phyloP scores from a whole-genome alignment of 2,888 invertebrate species.

The Amphimallon solstitiale region DNA sequence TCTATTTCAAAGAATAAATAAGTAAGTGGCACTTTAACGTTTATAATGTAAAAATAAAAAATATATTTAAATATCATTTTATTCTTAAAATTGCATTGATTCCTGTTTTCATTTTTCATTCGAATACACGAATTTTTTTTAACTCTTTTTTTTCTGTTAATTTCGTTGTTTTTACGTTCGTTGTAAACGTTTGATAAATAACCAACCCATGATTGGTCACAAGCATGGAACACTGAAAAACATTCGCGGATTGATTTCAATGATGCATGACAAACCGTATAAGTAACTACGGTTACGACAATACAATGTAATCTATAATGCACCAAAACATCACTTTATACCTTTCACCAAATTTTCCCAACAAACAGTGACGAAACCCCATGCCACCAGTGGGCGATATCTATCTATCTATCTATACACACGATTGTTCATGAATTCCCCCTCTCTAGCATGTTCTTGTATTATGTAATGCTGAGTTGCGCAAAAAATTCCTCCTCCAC shows the following conservation, averaged over 20 bases:
- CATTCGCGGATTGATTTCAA: slow-evolving; percentile 8
- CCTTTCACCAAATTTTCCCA: slow-evolving; percentile 26
- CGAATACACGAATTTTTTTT: neutral
- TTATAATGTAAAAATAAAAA: too few relatives aligned
- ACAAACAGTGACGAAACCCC: slow-evolving; percentile 4
- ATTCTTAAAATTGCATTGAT: neutral
- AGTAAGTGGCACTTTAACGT: too few relatives aligned
- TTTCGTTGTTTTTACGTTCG: neutral
- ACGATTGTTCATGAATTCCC: slow-evolving; percentile 8
- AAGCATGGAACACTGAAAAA: slow-evolving; percentile 14
- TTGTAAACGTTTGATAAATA: neutral
- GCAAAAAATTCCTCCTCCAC: slow-evolving; percentile 16
- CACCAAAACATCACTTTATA: slow-evolving; percentile 28
- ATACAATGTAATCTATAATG: slow-evolving; percentile 29
- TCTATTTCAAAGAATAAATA: neutral
- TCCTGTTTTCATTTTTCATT: neutral
- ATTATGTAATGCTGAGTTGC: slow-evolving; percentile 2
- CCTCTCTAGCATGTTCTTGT: slow-evolving; percentile 25
- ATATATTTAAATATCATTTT: neutral
- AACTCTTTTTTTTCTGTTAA: neutral
- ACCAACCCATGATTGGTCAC: slow-evolving; percentile 2
- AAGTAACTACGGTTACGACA: slow-evolving; percentile 20
- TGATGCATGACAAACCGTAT: slow-evolving; percentile 32
- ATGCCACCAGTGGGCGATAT: neutral
- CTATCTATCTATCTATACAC: too few relatives aligned